Evolutionary conservation across 1,140 invertebrate genomes (phyloP), one percentile per base, ranked within the genome.

Genomic region (Platyura marginata): DNA sequence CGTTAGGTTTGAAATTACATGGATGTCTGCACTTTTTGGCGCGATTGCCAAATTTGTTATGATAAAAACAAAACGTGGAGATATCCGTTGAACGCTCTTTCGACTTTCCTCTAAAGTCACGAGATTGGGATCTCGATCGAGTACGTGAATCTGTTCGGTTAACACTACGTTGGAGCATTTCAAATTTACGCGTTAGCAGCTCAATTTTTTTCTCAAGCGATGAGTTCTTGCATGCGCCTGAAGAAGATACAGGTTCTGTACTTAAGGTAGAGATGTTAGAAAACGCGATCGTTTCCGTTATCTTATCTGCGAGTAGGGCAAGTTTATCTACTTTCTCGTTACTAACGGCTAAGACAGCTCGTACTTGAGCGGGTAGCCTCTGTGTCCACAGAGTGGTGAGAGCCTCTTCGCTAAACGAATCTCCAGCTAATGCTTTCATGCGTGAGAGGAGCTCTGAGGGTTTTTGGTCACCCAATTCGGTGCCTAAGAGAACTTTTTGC

Each of bases 391-490:
- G 35, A 3, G 41, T 40, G 18, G 48, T 47, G 3, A 52, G 29
- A 15, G 47, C 23, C 3, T 47, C 44, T 2, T 49, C 48, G 0
- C 34, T 19, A 2, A 49, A 18, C 1, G 18, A 21, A 16, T 25
- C 43, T 3, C 40, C 46, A 1, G 51, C 46, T 2, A 52, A 25
- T 1, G 34, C 22, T 37, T 36, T 25, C 47, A 56, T 50, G n/a
- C 48, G 42, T 11, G 47, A 29, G 1, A 51, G 46, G 0, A 53
- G 38, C 15, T 50, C 41, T 15, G 49, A 49, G 10, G 51, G 54
- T 20, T 47, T 48, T 16, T 42, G 38, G 25, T 49, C 45, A 3
- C 46, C 51, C 3, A 51, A 32, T 5, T 47, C 42, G n/a, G n/a
- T n/a, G n/a, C n/a, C n/a, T n/a, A n/a, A n/a, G n/a, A n/a, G n/a